Evolutionary conservation across 2,888 invertebrate genomes (phyloP), one percentile per base, ranked within the genome.

Genomic region (Callosobruchus maculatus): DNA sequence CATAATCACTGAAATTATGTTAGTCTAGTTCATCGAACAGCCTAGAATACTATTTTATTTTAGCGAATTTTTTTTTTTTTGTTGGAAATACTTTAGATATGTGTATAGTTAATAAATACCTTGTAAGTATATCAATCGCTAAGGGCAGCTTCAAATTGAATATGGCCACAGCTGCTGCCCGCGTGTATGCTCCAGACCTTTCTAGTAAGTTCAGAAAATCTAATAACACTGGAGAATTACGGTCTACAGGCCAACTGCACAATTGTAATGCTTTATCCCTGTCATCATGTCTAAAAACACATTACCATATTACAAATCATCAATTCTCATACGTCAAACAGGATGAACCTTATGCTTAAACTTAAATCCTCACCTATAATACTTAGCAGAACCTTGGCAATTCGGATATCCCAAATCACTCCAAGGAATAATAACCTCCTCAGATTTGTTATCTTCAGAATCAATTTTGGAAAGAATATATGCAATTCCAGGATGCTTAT

Each of bases 111-210:
- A 26, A 26, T 26, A 4, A 26, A 13, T 49, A 49, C 49, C 49
- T 3, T 49, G 49, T 94, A 74, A 98, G 90, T 82, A 97, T 94
- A 82, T 96, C 94, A 74, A 97, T 94, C 31, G 97, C 97, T 81
- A 91, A 88, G 74, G 93, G 91, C 79, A 98, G 90, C 84, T 95
- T 93, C 81, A 97, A 90, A 87, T 96, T 95, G 88, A 97, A 98
- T 73, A 96, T 93, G 71, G 96, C 95, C 74, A 98, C 93, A 74
- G 97, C 96, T 67, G 97, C 97, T 68, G 97, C 97, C 84, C 97
- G 91, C 74, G 94, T 91, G 87, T 92, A 91, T 80, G 92, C 90
- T 85, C 92, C 91, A 84, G 93, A 93, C 73, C 91, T 91, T 85
- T 94, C 94, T 68, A 96, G 88, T 80, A 92, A 89, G 72, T 91